Conservation (phyloP, 2,797 vertebrate species). For the Netta rufina region DNA sequence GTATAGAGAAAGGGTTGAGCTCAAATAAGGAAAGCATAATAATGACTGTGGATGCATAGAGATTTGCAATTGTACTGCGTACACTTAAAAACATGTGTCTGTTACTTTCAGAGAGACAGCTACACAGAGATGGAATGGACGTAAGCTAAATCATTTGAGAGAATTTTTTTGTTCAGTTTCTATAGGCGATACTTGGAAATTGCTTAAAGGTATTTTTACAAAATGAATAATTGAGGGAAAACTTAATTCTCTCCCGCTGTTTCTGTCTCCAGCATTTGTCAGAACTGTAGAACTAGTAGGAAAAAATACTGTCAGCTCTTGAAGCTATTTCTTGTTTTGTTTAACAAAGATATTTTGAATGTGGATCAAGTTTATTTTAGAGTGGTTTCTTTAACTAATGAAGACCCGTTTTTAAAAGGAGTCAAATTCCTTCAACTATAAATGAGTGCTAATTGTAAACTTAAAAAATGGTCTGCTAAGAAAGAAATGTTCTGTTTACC, state of each 20-base stretch:
- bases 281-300: constrained; percentile 8
- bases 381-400: constrained; percentile 33
- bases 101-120: neutral
- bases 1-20: neutral
- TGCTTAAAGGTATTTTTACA: neutral
- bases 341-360: constrained; percentile 45
- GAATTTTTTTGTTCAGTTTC: neutral
- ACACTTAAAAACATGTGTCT: rapidly evolving
- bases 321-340: constrained; percentile 51
- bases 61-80: neutral
- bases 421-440: constrained; percentile 19
- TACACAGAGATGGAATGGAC: neutral
- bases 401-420: neutral
- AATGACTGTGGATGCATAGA: rapidly evolving
- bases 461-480: constrained; percentile 11
- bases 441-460: constrained; percentile 49
- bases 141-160: neutral
- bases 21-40: neutral
- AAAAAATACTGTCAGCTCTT: constrained; percentile 10
- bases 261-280: constrained; percentile 17
- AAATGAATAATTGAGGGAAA: constrained; percentile 14
- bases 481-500: constrained; percentile 45
- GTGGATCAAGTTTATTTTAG: constrained; percentile 49
- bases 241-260: constrained; percentile 35
- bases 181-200: neutral